Conservation (phyloP, 2,888 invertebrate genomes). For the Euplagia quadripunctaria region DNA sequence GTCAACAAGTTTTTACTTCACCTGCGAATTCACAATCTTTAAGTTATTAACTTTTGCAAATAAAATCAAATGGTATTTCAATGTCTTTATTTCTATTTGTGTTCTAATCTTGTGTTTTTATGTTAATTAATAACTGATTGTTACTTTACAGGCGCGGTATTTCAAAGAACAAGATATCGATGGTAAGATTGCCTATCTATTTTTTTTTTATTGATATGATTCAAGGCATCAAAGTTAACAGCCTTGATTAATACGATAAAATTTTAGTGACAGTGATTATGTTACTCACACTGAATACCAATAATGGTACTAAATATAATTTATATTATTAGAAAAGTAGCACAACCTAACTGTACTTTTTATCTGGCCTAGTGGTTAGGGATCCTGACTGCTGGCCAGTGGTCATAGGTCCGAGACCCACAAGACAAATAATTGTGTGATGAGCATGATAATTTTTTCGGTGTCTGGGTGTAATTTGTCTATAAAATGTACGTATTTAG, state of each 20-base stretch:
- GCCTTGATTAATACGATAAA: background rate
- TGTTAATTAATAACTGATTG: slow-evolving; percentile 25
- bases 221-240: background rate
- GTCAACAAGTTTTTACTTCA: background rate
- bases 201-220: background rate
- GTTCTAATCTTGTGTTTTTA: background rate
- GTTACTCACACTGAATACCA: too few species aligned
- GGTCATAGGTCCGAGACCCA: too few species aligned
- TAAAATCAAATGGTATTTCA: slow-evolving; percentile 33
- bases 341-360: slow-evolving; percentile 8
- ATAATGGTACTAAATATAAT: background rate
- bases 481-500: too few species aligned
- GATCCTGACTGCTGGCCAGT: too few species aligned
- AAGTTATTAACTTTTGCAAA: background rate
- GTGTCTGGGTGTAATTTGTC: too few species aligned
- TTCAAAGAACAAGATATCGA: slow-evolving; percentile 98
- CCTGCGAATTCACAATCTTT: background rate
- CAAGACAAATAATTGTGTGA: too few species aligned
- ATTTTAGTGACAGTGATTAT: background rate
- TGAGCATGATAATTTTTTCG: too few species aligned
- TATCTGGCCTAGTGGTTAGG: too few species aligned
- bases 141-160: slow-evolving; percentile 93
- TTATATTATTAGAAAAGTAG: slow-evolving; percentile 1
- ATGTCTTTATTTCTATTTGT: background rate
- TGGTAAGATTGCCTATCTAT: slow-evolving; percentile 88